Evolutionary conservation across 2,797 vertebrate genomes (phyloP), one percentile per base, ranked within the genome.

Genomic region (Enteromius radiatus): DNA sequence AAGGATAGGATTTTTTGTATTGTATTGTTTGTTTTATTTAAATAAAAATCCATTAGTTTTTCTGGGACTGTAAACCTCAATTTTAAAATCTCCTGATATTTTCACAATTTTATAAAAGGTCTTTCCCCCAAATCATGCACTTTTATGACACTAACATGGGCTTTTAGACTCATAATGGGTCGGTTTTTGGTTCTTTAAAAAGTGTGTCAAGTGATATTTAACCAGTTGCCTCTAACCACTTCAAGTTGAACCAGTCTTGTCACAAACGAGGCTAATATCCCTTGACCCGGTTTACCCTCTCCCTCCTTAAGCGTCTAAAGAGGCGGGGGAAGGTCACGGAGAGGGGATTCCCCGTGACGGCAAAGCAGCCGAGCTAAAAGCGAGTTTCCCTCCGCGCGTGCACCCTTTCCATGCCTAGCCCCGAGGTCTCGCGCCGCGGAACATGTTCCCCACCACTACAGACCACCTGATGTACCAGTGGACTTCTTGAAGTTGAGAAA

Each of bases 261-360:
- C 43, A 52, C 21, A 73, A 63, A 75, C 61, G 31, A 76, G 45
- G 45, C 15, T 76, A 28, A 65, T 82, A 82, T 45, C 61, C 43
- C 23, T 82, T 82, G 45, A 82, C 80, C 52, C 45, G 71, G 47
- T 80, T 65, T 76, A 70, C 81, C 36, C 43, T 47, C 70, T 65
- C 19, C 8, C 28, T 26, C n/a, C 59, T 77, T 17, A 31, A 19
- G 23, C 36, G n/a, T 78, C 74, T 63, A 74, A 61, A 80, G 52
- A 79, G 65, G 61, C 26, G 23, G 70, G 67, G 63, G 78, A 28
- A 73, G 78, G 87, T 86, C 85, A 88, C 31, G 56, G 74, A 85
- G 82, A 86, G 81, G 85, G 87, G 85, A 88, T 85, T 88, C 87
- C 87, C 87, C 81, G 41, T 49, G 76, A 67, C 76, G 52, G 31